Base-by-base conservation (phyloP, 2,888 invertebrate species). In the Ditula angustiorana region DNA sequence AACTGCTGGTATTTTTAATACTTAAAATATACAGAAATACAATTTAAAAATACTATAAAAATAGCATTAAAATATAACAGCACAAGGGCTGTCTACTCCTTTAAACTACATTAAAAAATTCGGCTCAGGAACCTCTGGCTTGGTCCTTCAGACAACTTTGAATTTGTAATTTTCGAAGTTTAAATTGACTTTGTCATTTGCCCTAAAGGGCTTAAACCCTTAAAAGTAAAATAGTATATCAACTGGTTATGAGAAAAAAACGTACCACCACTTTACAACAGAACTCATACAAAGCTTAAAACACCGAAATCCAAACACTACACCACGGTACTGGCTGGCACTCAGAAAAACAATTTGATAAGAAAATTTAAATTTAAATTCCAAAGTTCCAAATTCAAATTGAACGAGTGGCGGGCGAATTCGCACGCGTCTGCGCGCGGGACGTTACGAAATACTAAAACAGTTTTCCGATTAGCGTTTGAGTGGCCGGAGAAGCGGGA, bases 401-500 rank as follows among this genome's bases (percentile, higher is more conserved):
- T n/a, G 16, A 16, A 5, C 35, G 10, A 13, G 5, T 50, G n/a
- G 41, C 41, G 30, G 41, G 30, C 26, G 28, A 28, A 41, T 37
- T 33, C 28, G 57, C 56, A n/a, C n/a, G 41, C 62, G 50, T 46
- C 50, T 58, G 63, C 50, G 63, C 63, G 50, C 57, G 50, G 44
- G 49, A 30, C 49, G 63, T 58, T 63, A 50, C 63, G 63, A 58
- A 63, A 63, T 57, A 57, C 63, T 50, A 53, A 53, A 53, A 57
- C 63, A 52, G 57, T 63, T 63, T 50, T 52, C 63, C 63, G 63
- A 58, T 63, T 56, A 52, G 63, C 50, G 21, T 13, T 13, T 23
- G 63, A 63, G 63, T 24, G 49, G 49, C 50, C 57, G 62, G 62
- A 63, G 33, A 44, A 19, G 23, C 50, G 33, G 57, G 57, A 63